phyloP scores from a whole-genome alignment of 2,888 invertebrate genomes.

The Cryptophagus acutangulus region DNA sequence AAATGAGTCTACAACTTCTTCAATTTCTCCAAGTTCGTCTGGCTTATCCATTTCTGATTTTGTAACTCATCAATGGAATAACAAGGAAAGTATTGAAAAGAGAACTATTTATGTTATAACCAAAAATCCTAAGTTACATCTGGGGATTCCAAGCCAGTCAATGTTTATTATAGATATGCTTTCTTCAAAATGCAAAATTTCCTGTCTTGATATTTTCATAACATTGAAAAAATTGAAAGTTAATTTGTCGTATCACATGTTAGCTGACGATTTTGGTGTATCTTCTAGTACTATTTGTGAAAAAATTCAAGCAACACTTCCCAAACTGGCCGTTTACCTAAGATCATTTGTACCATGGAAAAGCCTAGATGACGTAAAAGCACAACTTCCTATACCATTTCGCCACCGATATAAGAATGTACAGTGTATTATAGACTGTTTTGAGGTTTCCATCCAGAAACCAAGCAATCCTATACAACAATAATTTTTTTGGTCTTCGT shows the following conservation, averaged over 20 bases:
- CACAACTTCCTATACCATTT: slow-evolving; percentile 28
- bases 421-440: slow-evolving; percentile 39
- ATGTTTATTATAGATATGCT: neutral
- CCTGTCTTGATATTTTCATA: slow-evolving; percentile 8
- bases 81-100: neutral
- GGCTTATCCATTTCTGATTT: neutral
- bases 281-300: slow-evolving; percentile 12
- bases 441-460: slow-evolving; percentile 42
- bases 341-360: slow-evolving; percentile 4
- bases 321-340: neutral
- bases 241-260: slow-evolving; percentile 6
- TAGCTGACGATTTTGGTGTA: slow-evolving; percentile 6
- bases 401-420: slow-evolving; percentile 25
- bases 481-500: slow-evolving; percentile 39
- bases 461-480: slow-evolving; percentile 36
- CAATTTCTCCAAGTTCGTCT: no score
- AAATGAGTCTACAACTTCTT: neutral
- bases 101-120: neutral
- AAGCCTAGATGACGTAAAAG: slow-evolving; percentile 13
- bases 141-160: neutral
- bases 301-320: slow-evolving; percentile 19
- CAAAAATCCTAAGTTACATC: neutral
- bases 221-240: slow-evolving; percentile 12
- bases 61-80: neutral
- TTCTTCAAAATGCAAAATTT: neutral